Percentiles rank a stretch among this genome's conserved stretches.
Evolutionary conservation across 2,113 vertebrate genomes (phyloP).

Genomic region (Etia nguti): DNA sequence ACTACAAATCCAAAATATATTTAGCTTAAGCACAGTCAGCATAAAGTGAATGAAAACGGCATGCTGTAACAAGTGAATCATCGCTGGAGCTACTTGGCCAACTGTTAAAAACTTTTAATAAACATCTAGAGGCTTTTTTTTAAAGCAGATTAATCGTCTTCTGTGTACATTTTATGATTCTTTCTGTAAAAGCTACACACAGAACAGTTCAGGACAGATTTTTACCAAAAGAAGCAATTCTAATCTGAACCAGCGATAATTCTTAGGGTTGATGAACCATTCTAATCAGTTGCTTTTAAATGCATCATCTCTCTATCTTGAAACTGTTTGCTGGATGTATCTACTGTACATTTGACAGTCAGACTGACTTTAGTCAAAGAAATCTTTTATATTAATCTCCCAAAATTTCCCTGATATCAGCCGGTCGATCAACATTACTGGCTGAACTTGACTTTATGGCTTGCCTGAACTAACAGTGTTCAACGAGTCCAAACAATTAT

Average conservation of each 20-base stretch:
- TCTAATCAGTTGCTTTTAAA: background rate
- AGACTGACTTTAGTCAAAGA: too few relatives aligned
- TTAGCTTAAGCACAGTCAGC: background rate
- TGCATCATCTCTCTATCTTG: too few relatives aligned
- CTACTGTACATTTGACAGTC: too few relatives aligned
- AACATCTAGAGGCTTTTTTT: background rate
- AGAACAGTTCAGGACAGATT: background rate
- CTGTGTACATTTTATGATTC: background rate
- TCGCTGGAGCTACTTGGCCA: background rate
- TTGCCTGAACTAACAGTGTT: background rate
- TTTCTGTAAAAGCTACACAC: background rate
- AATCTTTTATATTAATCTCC: too few relatives aligned
- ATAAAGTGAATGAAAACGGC: background rate
- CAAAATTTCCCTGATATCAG: background rate
- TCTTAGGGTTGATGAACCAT: background rate
- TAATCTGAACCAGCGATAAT: background rate
- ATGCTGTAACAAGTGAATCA: background rate
- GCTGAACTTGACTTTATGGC: background rate
- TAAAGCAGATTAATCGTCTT: background rate
- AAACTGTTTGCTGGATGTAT: too few relatives aligned
- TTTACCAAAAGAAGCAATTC: background rate
- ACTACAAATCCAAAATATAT: background rate
- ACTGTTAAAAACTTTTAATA: background rate
- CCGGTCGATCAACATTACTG: background rate
- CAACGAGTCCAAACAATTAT: background rate